A percentile compares a stretch with the other conserved stretches of the same genome.
Conservation (phyloP, 2,797 vertebrate genomes). For the Chrysocyon brachyurus region DNA sequence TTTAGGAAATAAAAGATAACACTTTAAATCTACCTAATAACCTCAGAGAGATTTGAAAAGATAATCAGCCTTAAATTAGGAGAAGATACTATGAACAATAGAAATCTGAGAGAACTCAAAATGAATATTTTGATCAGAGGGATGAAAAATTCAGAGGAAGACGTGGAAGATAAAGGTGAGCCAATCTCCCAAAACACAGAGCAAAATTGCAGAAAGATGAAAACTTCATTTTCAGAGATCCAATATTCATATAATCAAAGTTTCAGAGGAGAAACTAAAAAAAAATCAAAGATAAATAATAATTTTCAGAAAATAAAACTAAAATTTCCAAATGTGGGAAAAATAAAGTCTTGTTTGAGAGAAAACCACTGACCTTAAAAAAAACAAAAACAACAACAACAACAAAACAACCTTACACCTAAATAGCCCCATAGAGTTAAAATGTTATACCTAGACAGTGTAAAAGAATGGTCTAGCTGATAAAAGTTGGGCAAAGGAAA, state of each 20-base stretch:
- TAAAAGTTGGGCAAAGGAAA: not conserved
- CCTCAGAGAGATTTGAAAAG: not conserved
- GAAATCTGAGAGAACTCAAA: not conserved
- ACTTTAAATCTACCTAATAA: conserved; percentile 15
- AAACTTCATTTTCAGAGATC: not conserved
- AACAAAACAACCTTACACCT: not conserved
- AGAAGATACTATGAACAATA: not conserved
- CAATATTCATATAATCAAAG: not conserved
- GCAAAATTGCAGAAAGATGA: not conserved
- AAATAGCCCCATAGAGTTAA: conserved; percentile 5
- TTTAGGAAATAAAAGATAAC: not conserved
- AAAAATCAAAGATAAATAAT: not conserved
- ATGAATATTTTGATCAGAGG: conserved; percentile 12
- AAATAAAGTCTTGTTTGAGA: not conserved
- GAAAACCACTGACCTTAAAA: not conserved
- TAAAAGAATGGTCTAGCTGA: not conserved
- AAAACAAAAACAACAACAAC: not conserved
- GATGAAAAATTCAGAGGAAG: conserved; percentile 37
- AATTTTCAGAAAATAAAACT: conserved; percentile 47
- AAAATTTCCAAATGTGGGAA: not conserved
- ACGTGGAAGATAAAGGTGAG: not conserved
- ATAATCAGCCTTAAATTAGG: not conserved
- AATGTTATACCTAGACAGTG: not conserved
- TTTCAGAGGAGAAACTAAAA: not conserved
- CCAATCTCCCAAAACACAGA: not conserved